Conservation (phyloP, 2,797 vertebrate species). For the Tauraco hartlaubi region DNA sequence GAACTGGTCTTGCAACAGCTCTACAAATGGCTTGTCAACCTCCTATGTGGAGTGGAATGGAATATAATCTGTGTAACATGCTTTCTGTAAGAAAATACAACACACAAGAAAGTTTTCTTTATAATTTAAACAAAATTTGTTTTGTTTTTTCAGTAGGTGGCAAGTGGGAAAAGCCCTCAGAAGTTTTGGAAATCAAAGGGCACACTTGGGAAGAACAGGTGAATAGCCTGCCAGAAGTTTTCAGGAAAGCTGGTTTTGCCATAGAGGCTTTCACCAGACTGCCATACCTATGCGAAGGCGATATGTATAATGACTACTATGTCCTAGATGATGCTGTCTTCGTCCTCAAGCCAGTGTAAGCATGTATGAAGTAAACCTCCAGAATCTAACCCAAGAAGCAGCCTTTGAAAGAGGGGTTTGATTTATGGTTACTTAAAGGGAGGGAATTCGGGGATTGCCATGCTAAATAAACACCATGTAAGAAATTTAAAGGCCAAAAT, state of each 20-base stretch:
- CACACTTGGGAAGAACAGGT: slow-evolving; percentile 97
- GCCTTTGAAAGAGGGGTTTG: slow-evolving; percentile 63
- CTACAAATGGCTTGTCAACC: neutral
- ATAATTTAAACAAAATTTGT: neutral
- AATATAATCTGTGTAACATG: neutral
- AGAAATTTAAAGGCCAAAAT: slow-evolving; percentile 81
- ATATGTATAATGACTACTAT: slow-evolving; percentile 98
- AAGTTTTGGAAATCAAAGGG: slow-evolving; percentile 89
- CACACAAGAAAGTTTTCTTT: neutral
- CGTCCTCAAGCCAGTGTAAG: slow-evolving; percentile 87
- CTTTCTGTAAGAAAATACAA: neutral
- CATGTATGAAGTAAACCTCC: slow-evolving; percentile 26
- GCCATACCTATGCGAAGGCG: slow-evolving; percentile 97
- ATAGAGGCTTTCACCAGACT: slow-evolving; percentile 94
- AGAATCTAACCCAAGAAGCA: slow-evolving; percentile 34
- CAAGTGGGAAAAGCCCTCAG: slow-evolving; percentile 93
- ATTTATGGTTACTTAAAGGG: slow-evolving; percentile 31
- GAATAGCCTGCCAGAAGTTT: slow-evolving; percentile 89
- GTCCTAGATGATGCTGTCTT: slow-evolving; percentile 96
- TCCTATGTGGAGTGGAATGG: neutral
- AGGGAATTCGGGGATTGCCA: slow-evolving; percentile 57
- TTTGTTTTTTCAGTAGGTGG: slow-evolving; percentile 87
- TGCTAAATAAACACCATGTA: slow-evolving; percentile 73
- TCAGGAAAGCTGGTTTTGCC: slow-evolving; percentile 88
- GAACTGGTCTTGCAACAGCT: neutral